Evolutionary conservation across 2,888 invertebrate genomes (phyloP).

Genomic region (Hypomecis punctinalis): DNA sequence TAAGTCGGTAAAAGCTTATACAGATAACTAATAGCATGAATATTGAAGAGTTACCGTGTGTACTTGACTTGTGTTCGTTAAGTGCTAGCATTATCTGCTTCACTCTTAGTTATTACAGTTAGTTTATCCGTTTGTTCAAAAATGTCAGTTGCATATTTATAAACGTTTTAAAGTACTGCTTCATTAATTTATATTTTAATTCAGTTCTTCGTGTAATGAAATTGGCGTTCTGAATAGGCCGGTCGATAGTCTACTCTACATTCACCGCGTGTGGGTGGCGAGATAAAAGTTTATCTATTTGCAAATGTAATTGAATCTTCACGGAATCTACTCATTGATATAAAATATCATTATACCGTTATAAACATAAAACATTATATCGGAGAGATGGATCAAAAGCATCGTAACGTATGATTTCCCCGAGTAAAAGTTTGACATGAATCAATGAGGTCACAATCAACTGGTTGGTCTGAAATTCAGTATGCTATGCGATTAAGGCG

Average conservation of each 20-base stretch:
- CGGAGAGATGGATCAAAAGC: neutral
- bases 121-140: neutral
- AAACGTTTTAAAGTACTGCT: neutral
- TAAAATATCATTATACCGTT: constrained; percentile 16
- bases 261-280: constrained; percentile 23
- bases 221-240: constrained; percentile 8
- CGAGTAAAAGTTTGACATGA: no score
- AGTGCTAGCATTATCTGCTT: constrained; percentile 14
- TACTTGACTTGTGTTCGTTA: constrained; percentile 19
- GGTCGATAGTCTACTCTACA: constrained; percentile 29
- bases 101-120: constrained; percentile 3
- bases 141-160: neutral
- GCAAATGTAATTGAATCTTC: constrained; percentile 27
- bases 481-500: neutral
- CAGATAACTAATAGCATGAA: constrained; percentile 52
- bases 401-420: neutral
- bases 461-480: neutral
- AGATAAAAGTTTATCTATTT: constrained; percentile 30
- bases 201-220: constrained; percentile 2
- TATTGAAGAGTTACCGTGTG: constrained; percentile 31
- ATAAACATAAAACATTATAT: neutral
- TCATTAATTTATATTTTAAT: neutral
- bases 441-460: no score
- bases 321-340: constrained; percentile 17
- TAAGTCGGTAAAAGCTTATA: constrained; percentile 76